phyloP scores from a whole-genome alignment of 2,113 vertebrate genomes.

The Nannospalax galili region DNA sequence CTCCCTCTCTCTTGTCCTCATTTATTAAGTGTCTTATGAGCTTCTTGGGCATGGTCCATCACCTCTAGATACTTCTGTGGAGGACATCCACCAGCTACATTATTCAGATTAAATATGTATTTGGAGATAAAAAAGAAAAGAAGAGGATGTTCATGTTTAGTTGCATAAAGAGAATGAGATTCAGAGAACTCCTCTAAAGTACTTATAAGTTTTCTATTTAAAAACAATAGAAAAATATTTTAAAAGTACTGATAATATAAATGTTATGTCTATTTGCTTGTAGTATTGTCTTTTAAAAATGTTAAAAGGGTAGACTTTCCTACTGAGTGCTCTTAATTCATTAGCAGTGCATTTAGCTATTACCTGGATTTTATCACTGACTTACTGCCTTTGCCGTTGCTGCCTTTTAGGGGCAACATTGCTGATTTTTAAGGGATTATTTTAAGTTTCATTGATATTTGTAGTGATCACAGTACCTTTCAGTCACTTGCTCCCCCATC shows the following conservation, averaged over 20 bases:
- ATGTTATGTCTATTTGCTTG: not conserved
- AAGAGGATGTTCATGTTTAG: not conserved
- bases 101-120: slow-evolving; percentile 67
- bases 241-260: not conserved
- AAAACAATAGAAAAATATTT: not conserved
- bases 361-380: slow-evolving; percentile 34
- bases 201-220: not conserved
- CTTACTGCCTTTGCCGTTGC: slow-evolving; percentile 11
- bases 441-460: slow-evolving; percentile 44
- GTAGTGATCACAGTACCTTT: slow-evolving; percentile 6
- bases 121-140: not conserved
- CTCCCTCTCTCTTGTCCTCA: not conserved
- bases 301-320: not conserved
- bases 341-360: not conserved
- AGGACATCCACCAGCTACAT: slow-evolving; percentile 69
- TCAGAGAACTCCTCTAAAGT: not conserved
- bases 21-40: slow-evolving; percentile 60
- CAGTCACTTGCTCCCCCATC: not conserved
- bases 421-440: slow-evolving; percentile 38
- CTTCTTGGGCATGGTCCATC: slow-evolving; percentile 58
- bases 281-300: not conserved
- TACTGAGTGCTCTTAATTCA: slow-evolving; percentile 21
- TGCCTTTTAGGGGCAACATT: not conserved
- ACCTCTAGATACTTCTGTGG: slow-evolving; percentile 58
- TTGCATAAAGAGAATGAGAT: not conserved